Evolutionary conservation across 2,888 invertebrate species (phyloP).

Genomic region (Crematogaster levior): DNA sequence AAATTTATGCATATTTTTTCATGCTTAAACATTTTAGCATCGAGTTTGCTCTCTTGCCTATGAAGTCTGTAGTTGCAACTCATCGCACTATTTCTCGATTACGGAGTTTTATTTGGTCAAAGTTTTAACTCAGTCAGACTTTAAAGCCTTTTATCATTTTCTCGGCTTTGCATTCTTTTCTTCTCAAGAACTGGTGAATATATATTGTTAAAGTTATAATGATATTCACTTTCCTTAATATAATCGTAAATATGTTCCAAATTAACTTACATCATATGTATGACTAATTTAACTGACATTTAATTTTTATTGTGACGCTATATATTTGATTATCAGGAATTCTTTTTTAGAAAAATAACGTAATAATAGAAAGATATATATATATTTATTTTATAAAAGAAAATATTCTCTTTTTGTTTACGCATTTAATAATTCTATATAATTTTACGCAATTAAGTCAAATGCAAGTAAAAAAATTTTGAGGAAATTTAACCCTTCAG

Average conservation of each 20-base stretch:
- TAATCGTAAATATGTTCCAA: not conserved
- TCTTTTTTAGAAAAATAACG: not conserved
- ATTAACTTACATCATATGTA: not conserved
- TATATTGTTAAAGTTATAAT: slow-evolving; percentile 6
- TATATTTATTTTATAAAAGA: not conserved
- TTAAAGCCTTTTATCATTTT: slow-evolving; percentile 11
- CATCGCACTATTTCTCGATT: slow-evolving; percentile 16
- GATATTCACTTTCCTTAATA: not conserved
- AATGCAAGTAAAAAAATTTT: not conserved
- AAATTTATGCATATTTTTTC: not conserved
- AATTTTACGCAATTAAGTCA: not conserved
- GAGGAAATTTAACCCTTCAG: slow-evolving; percentile 86
- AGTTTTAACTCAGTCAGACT: slow-evolving; percentile 14
- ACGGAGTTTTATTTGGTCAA: not conserved
- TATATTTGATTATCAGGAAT: not conserved
- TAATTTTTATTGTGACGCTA: not conserved
- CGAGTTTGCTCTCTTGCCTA: not conserved
- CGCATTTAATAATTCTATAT: not conserved
- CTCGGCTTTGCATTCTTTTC: not conserved
- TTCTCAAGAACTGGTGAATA: not conserved
- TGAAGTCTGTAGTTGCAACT: not conserved
- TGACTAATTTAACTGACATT: not conserved
- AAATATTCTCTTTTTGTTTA: not conserved
- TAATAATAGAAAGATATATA: not conserved
- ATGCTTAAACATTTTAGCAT: not conserved